Conservation (phyloP, 2,113 vertebrate species). For the Tor tambroides region DNA sequence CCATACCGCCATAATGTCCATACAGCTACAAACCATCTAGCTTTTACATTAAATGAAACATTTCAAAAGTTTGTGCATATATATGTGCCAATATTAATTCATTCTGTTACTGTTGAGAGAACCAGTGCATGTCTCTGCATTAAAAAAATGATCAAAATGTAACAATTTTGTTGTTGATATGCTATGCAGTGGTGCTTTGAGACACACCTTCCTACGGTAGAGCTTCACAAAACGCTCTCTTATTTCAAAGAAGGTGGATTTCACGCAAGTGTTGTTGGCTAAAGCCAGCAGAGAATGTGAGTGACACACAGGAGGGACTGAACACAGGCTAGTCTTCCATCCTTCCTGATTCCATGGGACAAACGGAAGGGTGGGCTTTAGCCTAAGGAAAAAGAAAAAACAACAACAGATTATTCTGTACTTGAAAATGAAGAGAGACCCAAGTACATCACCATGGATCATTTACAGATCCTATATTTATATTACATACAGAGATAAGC, state of each 20-base stretch:
- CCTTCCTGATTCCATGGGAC: conserved; percentile 97
- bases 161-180: background rate
- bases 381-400: conserved; percentile 67
- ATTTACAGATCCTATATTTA: background rate
- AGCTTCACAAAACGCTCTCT: conserved; percentile 85
- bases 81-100: too few species aligned
- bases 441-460: background rate
- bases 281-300: conserved; percentile 88
- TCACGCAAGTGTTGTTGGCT: conserved; percentile 94
- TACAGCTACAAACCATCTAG: too few species aligned
- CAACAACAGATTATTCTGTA: background rate
- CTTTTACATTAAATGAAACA: too few species aligned
- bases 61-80: too few species aligned
- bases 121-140: background rate
- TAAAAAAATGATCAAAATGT: background rate
- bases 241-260: conserved; percentile 86
- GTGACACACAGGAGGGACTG: conserved; percentile 91
- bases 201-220: conserved; percentile 90
- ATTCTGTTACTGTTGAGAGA: background rate
- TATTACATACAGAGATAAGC: background rate
- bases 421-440: background rate
- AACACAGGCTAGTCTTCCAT: conserved; percentile 95
- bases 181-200: too few species aligned
- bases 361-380: conserved; percentile 88
- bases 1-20: too few species aligned